Evolutionary conservation across 92 coral and sea anemone genomes (phyloP), one percentile per base, ranked within the genome.

Genomic region (Ricordea florida): DNA sequence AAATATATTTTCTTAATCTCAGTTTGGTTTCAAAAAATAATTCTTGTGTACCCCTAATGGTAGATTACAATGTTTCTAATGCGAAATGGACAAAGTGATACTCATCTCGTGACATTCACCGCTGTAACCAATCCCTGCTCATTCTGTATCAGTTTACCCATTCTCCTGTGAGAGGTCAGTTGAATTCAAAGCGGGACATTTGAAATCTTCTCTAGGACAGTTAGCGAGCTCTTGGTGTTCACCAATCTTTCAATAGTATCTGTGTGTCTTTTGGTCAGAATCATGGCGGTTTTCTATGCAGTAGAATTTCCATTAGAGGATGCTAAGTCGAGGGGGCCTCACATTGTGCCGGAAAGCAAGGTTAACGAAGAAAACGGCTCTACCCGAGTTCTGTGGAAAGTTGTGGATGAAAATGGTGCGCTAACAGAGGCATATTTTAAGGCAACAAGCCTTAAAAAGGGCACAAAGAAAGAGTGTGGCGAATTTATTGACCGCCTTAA

Each of bases 401-500:
- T 65, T 45, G 82, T 76, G 43, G 74, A 76, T 76, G 53, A 49
- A 44, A 50, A 76, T 53, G 75, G 83, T 16, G 64, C 10, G n/a
- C 8, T 76, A 35, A 40, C 33, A 47, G 83, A 76, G 53, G 38
- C 3, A 28, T 64, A 63, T 41, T 76, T 76, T 51, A 57, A 63
- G 52, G 81, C 62, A 22, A 58, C 24, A 32, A 52, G 51, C 63
- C 76, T 78, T 23, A 66, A 30, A 10, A 53, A 53, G 47, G 84
- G 84, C 46, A 51, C 84, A 42, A 78, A 78, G 64, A 66, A 65
- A 44, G 49, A 60, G 49, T 64, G 65, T 55, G 62, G 66, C 6
- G 83, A 63, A 40, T 76, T 76, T 41, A 49, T 76, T 32, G 83
- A 76, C 47, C 62, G 36, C 48, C 63, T 65, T 40, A 78, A 78